phyloP scores from a whole-genome alignment of 2,113 vertebrate species.

The Speoplatyrhinus poulsoni region DNA sequence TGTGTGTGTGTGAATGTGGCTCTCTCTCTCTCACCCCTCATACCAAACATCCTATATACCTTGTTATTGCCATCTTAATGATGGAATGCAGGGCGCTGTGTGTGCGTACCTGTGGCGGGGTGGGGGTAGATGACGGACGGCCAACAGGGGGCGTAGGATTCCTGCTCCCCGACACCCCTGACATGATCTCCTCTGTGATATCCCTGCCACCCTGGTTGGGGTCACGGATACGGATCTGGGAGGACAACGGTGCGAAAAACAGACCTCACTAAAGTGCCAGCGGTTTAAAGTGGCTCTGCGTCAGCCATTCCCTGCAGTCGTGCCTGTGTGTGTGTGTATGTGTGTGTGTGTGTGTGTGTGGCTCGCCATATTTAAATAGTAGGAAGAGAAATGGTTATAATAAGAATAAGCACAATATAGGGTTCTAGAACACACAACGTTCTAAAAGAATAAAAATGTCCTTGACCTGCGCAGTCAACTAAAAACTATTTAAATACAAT shows the following conservation, averaged over 20 bases:
- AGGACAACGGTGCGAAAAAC: slow-evolving; percentile 63
- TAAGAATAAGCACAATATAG: too few relatives aligned
- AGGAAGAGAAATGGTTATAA: too few relatives aligned
- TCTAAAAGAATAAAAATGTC: too few relatives aligned
- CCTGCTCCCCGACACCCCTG: slow-evolving; percentile 89
- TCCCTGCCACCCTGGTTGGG: slow-evolving; percentile 97
- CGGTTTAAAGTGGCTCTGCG: slow-evolving; percentile 6
- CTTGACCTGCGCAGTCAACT: too few relatives aligned
- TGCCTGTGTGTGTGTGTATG: neutral
- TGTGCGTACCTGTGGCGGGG: slow-evolving; percentile 88
- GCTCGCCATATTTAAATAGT: neutral
- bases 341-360: neutral
- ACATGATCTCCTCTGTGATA: slow-evolving; percentile 98
- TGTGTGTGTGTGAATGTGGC: neutral
- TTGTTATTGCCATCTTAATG: too few relatives aligned
- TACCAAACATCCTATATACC: too few relatives aligned
- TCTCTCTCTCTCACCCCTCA: too few relatives aligned
- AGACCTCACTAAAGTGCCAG: slow-evolving; percentile 60
- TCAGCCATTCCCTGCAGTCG: neutral
- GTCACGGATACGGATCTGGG: slow-evolving; percentile 95
- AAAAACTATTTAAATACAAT: too few relatives aligned
- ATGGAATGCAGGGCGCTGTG: neutral
- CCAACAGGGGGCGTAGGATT: slow-evolving; percentile 91
- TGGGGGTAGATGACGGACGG: slow-evolving; percentile 86
- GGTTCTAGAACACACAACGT: too few relatives aligned